Evolutionary conservation across 1,140 invertebrate genomes (phyloP).

Genomic region (Physella acuta): DNA sequence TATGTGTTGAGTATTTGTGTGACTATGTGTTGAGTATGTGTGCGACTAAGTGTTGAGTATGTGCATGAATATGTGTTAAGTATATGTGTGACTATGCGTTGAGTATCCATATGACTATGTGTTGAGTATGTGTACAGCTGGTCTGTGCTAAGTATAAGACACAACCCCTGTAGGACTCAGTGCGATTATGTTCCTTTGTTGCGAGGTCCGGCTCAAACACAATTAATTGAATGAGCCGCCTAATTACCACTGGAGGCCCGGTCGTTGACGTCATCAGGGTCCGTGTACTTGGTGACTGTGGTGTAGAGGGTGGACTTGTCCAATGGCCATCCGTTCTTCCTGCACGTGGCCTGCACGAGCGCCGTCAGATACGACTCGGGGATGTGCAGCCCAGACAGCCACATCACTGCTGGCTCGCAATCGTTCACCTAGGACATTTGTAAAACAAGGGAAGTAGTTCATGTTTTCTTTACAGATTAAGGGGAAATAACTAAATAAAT

Average conservation of each 20-base stretch:
- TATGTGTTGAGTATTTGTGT: too few relatives aligned
- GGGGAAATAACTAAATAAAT: too few relatives aligned
- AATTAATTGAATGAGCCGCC: constrained; percentile 45
- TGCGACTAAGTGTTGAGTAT: too few relatives aligned
- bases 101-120: not conserved
- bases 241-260: constrained; percentile 59
- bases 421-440: constrained; percentile 47
- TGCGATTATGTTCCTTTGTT: constrained; percentile 79
- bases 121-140: too few relatives aligned
- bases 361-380: constrained; percentile 83
- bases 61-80: too few relatives aligned
- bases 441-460: too few relatives aligned
- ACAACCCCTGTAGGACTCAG: constrained; percentile 86
- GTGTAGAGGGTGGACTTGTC: constrained; percentile 78
- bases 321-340: constrained; percentile 77
- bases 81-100: not conserved
- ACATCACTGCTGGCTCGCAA: constrained; percentile 76
- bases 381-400: constrained; percentile 81
- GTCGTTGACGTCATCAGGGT: constrained; percentile 73
- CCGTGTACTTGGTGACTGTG: constrained; percentile 65
- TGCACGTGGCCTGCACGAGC: constrained; percentile 76
- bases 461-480: too few relatives aligned
- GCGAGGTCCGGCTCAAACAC: constrained; percentile 85
- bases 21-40: too few relatives aligned
- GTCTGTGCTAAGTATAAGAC: constrained; percentile 81